Conservation (phyloP, 92 coral and sea anemone species). For the Phenganax stokvisi region DNA sequence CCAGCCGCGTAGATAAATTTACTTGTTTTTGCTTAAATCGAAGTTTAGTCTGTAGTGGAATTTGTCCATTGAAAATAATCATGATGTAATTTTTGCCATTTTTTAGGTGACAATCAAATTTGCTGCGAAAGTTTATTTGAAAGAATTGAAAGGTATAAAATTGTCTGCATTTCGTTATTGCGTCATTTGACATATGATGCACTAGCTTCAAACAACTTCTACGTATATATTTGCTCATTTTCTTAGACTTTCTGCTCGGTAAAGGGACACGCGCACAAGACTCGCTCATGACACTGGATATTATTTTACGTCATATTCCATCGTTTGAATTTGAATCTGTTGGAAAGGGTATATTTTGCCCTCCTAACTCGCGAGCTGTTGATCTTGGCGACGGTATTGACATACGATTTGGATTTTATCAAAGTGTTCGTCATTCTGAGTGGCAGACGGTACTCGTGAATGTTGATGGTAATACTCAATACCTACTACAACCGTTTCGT, state of each 20-base stretch:
- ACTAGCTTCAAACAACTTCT: neutral
- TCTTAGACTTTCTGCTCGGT: slow-evolving; percentile 33
- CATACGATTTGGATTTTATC: slow-evolving; percentile 48
- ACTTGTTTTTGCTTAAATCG: too few species aligned
- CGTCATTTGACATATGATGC: neutral
- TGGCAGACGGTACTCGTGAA: slow-evolving; percentile 50
- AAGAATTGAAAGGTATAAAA: slow-evolving; percentile 51
- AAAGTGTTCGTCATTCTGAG: slow-evolving; percentile 46
- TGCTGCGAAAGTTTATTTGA: slow-evolving; percentile 62
- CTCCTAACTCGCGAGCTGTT: slow-evolving; percentile 27
- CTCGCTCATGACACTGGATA: slow-evolving; percentile 42
- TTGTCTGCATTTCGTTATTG: slow-evolving; percentile 37
- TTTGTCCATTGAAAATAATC: neutral
- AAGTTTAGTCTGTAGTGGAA: too few species aligned
- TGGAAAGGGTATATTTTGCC: slow-evolving; percentile 42
- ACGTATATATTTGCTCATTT: neutral
- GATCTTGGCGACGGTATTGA: slow-evolving; percentile 52
- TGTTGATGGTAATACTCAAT: slow-evolving; percentile 39
- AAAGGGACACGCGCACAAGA: slow-evolving; percentile 36
- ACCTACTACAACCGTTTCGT: neutral
- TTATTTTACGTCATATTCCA: slow-evolving; percentile 44
- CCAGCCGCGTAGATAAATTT: too few species aligned
- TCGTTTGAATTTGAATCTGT: slow-evolving; percentile 42
- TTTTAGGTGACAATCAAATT: slow-evolving; percentile 75
- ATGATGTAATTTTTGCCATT: neutral